Evolutionary conservation across 2,113 vertebrate genomes (phyloP), one percentile per base, ranked within the genome.

Genomic region (Sitta europaea): DNA sequence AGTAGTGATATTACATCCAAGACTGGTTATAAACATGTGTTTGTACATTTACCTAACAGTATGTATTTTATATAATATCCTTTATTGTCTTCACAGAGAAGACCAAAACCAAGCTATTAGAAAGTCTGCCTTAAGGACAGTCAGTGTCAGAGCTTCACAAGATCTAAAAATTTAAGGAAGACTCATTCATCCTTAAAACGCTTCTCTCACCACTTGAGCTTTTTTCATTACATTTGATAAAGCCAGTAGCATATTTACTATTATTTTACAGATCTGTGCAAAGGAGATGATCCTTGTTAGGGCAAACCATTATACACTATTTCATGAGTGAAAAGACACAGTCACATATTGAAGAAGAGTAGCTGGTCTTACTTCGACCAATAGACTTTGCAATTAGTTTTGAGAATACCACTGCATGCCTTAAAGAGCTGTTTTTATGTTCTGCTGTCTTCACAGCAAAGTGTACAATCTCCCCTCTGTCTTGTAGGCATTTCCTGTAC

Each of bases 381-480:
- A 20, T 42, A 88, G 85, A 78, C 74, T 82, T 95, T 10, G 38
- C 81, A 87, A 29, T 88, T 85, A 81, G 81, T 88, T 96, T 95
- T 96, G 95, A 95, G 92, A 94, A 84, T 95, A 90, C 81, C 71
- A 57, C 40, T 70, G 88, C 93, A 65, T 81, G 82, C 54, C 80
- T 97, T 91, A 95, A 91, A 97, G 92, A 91, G 94, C 92, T 94
- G 93, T 75, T 96, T 97, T 94, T 94, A 92, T 96, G 54, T 94
- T 93, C 90, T 82, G 80, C 77, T 88, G 80, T 95, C 92, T 88
- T 97, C 96, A 95, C 92, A 97, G 80, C 76, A 47, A 90, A 92
- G 71, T 77, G 5, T 75, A 96, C 93, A 91, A 94, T 91, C 77
- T 89, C 96, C 53, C 74, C 92, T 96, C 93, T 97, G 95, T 94